Evolutionary conservation across 2,888 invertebrate species (phyloP).

Genomic region (Pseudolycoriella hygida): DNA sequence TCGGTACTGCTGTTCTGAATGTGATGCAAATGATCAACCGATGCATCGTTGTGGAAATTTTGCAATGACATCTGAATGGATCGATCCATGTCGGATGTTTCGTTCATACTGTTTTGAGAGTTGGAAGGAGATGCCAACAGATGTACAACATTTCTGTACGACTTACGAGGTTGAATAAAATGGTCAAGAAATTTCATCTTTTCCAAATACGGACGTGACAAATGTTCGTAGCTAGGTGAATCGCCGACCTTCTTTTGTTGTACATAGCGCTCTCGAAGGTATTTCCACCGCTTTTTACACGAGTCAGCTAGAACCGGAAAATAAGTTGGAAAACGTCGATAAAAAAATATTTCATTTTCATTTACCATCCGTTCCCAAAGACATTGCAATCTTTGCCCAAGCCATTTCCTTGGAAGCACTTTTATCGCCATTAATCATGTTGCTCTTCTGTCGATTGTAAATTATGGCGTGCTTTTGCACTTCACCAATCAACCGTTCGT

Average conservation of each 20-base stretch:
- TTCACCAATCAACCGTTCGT: constrained; percentile 27
- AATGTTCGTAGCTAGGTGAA: constrained; percentile 27
- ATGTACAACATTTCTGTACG: constrained; percentile 25
- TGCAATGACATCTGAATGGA: background rate
- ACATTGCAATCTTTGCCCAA: constrained; percentile 25
- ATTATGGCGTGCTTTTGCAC: constrained; percentile 28
- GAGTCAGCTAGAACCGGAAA: constrained; percentile 21
- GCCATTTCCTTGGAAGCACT: constrained; percentile 26
- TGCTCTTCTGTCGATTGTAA: constrained; percentile 27
- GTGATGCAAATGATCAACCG: background rate
- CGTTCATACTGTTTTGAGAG: background rate
- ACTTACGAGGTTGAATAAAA: constrained; percentile 28
- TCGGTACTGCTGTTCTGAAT: background rate
- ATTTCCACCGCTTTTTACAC: constrained; percentile 30
- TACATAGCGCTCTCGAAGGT: constrained; percentile 27
- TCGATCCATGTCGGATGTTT: background rate
- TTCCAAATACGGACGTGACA: constrained; percentile 28
- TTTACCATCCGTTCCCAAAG: constrained; percentile 26
- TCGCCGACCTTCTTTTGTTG: constrained; percentile 28
- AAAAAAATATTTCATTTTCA: constrained; percentile 2
- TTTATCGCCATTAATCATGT: constrained; percentile 20
- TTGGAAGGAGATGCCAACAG: constrained; percentile 23
- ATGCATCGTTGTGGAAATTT: background rate
- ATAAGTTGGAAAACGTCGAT: background rate
- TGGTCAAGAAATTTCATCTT: constrained; percentile 30